Evolutionary conservation across 2,113 vertebrate genomes (phyloP).

Genomic region (Capra hircus): DNA sequence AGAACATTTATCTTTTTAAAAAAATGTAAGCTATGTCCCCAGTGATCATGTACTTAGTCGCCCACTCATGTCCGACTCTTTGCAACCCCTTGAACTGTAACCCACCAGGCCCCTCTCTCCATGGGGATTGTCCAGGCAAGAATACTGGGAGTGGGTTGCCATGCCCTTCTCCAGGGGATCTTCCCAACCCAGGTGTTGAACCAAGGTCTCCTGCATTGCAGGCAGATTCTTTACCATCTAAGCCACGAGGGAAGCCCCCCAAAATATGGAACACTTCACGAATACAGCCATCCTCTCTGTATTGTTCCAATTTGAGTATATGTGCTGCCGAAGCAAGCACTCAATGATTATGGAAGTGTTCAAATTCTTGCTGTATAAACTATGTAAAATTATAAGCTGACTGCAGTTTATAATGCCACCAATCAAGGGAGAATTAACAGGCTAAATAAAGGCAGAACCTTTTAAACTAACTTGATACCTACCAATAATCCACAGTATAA

Average conservation of each 20-base stretch:
- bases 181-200: not conserved
- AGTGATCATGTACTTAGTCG: not conserved
- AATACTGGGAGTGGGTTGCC: not conserved
- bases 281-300: not conserved
- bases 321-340: not conserved
- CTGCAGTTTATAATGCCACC: not conserved
- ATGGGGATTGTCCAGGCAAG: not conserved
- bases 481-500: slow-evolving; percentile 98
- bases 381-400: slow-evolving; percentile 4
- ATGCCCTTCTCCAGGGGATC: not conserved
- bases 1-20: not conserved
- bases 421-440: slow-evolving; percentile 10
- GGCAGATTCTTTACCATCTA: not conserved
- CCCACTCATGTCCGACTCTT: not conserved
- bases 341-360: slow-evolving; percentile 5
- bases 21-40: not conserved
- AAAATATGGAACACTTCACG: not conserved
- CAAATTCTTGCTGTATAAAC: slow-evolving; percentile 1
- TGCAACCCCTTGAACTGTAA: not conserved
- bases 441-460: not conserved
- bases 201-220: not conserved
- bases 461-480: slow-evolving; percentile 67
- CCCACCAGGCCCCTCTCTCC: not conserved
- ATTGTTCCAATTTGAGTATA: not conserved
- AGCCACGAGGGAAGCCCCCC: not conserved